Evolutionary conservation across 2,888 invertebrate species (phyloP), one percentile per base, ranked within the genome.

Genomic region (Nipponacmea schrenckii): DNA sequence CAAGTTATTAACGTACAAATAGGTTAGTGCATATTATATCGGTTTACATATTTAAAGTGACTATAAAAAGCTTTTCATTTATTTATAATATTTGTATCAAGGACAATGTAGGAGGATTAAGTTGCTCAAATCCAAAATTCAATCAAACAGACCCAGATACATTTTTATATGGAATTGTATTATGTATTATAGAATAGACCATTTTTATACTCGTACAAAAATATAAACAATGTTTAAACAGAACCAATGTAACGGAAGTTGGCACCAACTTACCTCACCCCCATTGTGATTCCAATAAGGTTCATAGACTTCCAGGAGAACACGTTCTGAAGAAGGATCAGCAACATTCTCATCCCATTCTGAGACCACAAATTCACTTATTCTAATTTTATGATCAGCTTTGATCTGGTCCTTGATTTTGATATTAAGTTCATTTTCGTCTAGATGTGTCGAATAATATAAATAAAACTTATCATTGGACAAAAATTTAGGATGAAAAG

Each of bases 231-330:
- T n/a, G n/a, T n/a, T n/a, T n/a, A n/a, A n/a, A n/a, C n/a, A n/a
- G n/a, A n/a, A n/a, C n/a, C n/a, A n/a, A n/a, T n/a, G n/a, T n/a
- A n/a, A n/a, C n/a, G n/a, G 8, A 10, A 8, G 46, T 50, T 26
- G 5, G 20, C 14, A 67, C 12, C 15, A 31, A 65, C 76, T 76
- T 74, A 87, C 88, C 85, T 86, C 84, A 62, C 88, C 88, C 7
- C 87, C 87, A 73, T 87, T 88, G 75, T 88, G 87, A 70, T 88
- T 87, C 76, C 78, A 78, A 63, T 72, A 86, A 2, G 87, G 87
- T 68, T 87, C 80, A 7, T 75, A 62, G 1, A 87, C 77, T 71
- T 86, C 83, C 14, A 88, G 24, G 1, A 88, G 68, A 27, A 83
- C 71, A 69, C 76, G 75, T 71, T 86, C 84, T 0, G 76, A 74